Base-by-base conservation (phyloP, 1,140 invertebrate species). In the Adoxophyes honmai region DNA sequence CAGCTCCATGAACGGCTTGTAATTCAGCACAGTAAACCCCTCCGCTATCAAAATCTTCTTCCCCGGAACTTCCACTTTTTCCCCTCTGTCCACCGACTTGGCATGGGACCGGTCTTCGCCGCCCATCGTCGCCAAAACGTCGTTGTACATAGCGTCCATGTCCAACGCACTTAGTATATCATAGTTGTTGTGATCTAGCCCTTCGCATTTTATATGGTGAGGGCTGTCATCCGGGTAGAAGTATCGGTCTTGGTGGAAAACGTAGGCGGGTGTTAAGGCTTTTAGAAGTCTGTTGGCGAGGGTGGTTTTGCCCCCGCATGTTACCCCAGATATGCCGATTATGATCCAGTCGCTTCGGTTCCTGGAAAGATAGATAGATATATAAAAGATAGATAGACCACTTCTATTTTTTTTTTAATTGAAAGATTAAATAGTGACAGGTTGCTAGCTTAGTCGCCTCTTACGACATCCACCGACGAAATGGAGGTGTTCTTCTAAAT, bases 281-380 rank as follows among this genome's bases (percentile, higher is more conserved):
- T 92, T 76, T 2, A 89, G 78, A 6, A 96, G 62, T 62, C 88
- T 86, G 15, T 89, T 90, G 0, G 94, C 90, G 11, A 96, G 64
- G 0, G 94, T 94, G 0, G 95, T 95, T 89, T 97, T 97, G 34
- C 96, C 95, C 44, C 94, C 93, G 65, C 94, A 94, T 0, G 95
- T 96, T 2, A 93, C 92, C 0, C 95, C 95, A 8, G 93, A 92
- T 62, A 96, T 91, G 14, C 94, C 95, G 55, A 96, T 89, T 8
- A 95, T 76, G 11, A 94, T 70, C 93, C 93, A 95, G 18, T 91
- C 81, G 34, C 83, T 80, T 64, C 71, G 78, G 18, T 77, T 53
- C 39, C n/a, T n/a, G n/a, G n/a, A n/a, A n/a, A n/a, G n/a, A n/a
- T n/a, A n/a, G n/a, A n/a, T n/a, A n/a, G n/a, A n/a, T n/a, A n/a